Evolutionary conservation across 64 coral and sea anemone species (phyloP).

Genomic region (Cladopsammia gracilis): DNA sequence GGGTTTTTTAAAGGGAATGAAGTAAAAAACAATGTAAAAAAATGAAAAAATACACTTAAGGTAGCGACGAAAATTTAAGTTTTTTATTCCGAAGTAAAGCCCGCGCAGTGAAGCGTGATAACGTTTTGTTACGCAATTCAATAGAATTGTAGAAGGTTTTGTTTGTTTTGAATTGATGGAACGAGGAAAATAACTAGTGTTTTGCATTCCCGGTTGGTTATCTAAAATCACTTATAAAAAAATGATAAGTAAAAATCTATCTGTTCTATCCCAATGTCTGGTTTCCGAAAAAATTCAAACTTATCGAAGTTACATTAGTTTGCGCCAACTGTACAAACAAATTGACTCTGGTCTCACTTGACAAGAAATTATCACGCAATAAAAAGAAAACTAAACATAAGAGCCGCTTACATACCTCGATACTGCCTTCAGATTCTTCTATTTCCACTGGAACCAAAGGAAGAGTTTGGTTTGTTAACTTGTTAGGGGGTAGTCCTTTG

Average conservation of each 20-base stretch:
- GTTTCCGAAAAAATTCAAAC: not conserved
- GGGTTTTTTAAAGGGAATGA: too few species aligned
- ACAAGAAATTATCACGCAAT: constrained; percentile 8
- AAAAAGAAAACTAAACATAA: not conserved
- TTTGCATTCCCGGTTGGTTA: not conserved
- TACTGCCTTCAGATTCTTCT: not conserved
- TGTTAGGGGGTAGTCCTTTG: constrained; percentile 14
- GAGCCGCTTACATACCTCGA: not conserved
- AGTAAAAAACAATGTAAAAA: too few species aligned
- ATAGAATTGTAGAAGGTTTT: not conserved
- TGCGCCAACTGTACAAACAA: not conserved
- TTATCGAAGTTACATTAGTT: not conserved
- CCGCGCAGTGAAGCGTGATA: too few species aligned
- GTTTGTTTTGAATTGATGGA: constrained; percentile 1
- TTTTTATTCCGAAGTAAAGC: too few species aligned
- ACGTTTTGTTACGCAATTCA: not conserved
- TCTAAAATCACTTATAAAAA: not conserved
- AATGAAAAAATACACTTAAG: too few species aligned
- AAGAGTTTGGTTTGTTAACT: constrained; percentile 25
- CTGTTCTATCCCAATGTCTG: not conserved
- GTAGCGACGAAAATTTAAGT: too few species aligned
- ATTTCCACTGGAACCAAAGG: not conserved
- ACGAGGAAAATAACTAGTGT: not conserved
- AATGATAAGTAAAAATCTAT: not conserved
- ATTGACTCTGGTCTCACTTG: not conserved